Evolutionary conservation across 2,113 vertebrate genomes (phyloP), one percentile per base, ranked within the genome.

Genomic region (Colistium nudipinnis): DNA sequence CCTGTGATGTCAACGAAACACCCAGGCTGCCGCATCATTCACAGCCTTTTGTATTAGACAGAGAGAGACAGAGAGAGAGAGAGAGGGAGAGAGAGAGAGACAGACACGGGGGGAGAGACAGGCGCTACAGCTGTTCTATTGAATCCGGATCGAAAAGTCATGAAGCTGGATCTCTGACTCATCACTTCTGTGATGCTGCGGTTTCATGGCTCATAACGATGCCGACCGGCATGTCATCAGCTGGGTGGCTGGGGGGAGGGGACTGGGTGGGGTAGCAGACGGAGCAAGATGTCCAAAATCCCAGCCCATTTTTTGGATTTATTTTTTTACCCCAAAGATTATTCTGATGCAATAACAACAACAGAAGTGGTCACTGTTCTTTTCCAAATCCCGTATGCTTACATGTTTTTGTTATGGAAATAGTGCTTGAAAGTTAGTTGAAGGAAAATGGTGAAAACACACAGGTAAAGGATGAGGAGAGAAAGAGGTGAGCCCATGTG

Each of bases 101-200:
- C 30, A 30, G 70, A 56, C 16, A 54, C 9, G 33, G 52, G 38
- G 14, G 30, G 31, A 51, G 7, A 71, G 76, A 68, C 61, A 79
- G 78, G 85, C 76, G 30, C 69, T 83, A 85, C 90, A 90, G 88
- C 89, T 88, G 88, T 83, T 89, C 78, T 76, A 84, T 90, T 90
- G 89, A 86, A 89, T 87, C 81, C 47, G 68, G 73, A 82, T 87
- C 52, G 88, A 92, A 90, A 88, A 86, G 83, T 88, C 83, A 80
- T 86, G 87, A 89, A 88, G 87, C 83, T 65, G 83, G 78, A 83
- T 76, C 77, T 90, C 89, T 93, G 91, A 92, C 84, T 93, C 92
- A 92, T 91, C 91, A 91, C 76, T 91, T 90, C 89, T 90, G 78
- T 79, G 84, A 82, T 75, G 82, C 82, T 83, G 67, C 7, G 20